phyloP scores from a whole-genome alignment of 1,140 invertebrate genomes.

The Hylaeus volcanicus region DNA sequence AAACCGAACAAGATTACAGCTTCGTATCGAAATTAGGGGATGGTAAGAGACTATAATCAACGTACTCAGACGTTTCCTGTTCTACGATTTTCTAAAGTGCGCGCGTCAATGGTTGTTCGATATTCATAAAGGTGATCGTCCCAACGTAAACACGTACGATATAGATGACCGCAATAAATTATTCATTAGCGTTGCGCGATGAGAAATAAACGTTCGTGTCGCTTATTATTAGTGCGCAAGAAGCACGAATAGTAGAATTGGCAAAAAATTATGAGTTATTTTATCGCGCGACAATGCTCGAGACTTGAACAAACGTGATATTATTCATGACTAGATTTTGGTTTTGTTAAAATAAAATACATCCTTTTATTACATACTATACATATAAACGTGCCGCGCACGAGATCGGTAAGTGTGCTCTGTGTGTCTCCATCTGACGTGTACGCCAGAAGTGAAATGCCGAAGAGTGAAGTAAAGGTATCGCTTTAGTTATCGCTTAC shows the following conservation, averaged over 20 bases:
- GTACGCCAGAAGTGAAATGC: neutral
- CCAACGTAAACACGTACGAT: too few species aligned
- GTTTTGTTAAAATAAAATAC: too few species aligned
- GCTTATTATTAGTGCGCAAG: neutral
- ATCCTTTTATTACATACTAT: neutral
- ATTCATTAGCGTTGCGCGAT: neutral
- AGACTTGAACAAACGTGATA: neutral
- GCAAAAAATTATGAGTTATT: neutral
- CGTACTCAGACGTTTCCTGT: neutral
- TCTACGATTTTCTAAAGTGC: neutral
- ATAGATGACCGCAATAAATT: neutral
- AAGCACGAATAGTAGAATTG: too few species aligned
- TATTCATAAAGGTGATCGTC: neutral
- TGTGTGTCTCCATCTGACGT: constrained; percentile 44
- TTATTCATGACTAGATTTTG: neutral
- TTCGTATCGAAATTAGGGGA: neutral
- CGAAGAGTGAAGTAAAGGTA: neutral
- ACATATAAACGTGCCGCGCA: neutral
- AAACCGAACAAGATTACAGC: neutral
- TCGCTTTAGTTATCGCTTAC: constrained; percentile 55
- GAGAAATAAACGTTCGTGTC: neutral
- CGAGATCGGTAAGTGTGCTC: constrained; percentile 26
- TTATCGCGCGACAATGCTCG: neutral
- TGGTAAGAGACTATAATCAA: too few species aligned
- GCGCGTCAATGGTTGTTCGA: too few species aligned